Base-by-base conservation (phyloP, 2,113 vertebrate species). In the Rana temporaria region DNA sequence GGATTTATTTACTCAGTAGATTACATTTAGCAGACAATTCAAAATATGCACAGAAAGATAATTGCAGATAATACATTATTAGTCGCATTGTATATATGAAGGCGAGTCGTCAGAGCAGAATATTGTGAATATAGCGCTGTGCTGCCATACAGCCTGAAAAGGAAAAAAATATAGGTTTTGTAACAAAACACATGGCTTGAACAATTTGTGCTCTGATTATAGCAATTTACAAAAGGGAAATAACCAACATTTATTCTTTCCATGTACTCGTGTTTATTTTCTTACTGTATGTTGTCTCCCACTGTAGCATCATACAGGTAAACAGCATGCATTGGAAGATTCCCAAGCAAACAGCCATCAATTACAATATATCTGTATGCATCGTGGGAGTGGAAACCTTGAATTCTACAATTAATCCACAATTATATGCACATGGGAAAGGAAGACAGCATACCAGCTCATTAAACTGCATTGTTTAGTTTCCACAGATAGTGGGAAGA, bases 1-100 rank as follows among this genome's bases (percentile, higher is more conserved):
- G 71, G 63, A 83, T 83, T 83, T 83, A 83, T 76, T 83, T 83
- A 82, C 70, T 74, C 56, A 67, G 80, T 75, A 82, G 80, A 82
- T 82, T 82, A 60, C 71, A 59, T 82, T 82, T 68, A 67, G 70
- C 17, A 82, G 80, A 74, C 71, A 60, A 83, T 83, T 60, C 17
- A 52, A 76, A 83, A 76, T 68, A 83, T 68, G 53, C 72, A 83
- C 32, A 76, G 56, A 67, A 72, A 76, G 72, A 83, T 76, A 82
- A 82, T 82, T 82, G 80, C 71, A 57, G 62, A 57, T 67, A 75
- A 75, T 75, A 74, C 53, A 59, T 82, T 82, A 65, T 74, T 66
- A 56, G 24, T 9, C 24, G 48, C 16, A 82, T 22, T 66, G 70
- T 82, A 66, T 42, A 82, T 75, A 53, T 11, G 52, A 56, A 34